Evolutionary conservation across 1,140 invertebrate genomes (phyloP), one percentile per base, ranked within the genome.

Genomic region (Hypsibius dujardini): DNA sequence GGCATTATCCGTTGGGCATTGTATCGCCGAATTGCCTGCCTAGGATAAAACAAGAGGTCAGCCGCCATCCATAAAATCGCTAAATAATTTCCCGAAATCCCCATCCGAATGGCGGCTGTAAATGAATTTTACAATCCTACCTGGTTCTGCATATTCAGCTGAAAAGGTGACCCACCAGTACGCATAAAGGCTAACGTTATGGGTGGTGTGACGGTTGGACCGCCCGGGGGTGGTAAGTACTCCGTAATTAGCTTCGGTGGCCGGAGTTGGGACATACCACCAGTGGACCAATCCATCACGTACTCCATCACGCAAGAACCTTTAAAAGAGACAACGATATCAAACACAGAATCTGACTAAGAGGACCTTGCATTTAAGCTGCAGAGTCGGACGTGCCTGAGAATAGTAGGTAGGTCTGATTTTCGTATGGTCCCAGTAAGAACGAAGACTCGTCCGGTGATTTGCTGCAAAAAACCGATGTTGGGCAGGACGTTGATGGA

Each of bases 271-370:
- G n/a, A 56, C 50, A 7, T 56, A n/a, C n/a, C n/a, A 7, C n/a
- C 50, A n/a, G 50, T 56, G 50, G 50, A 7, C 7, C n/a, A 56
- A n/a, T 56, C 50, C 50, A 56, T 56, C 50, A 56, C 50, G 50
- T 56, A 56, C n/a, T 56, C 50, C 50, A n/a, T n/a, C 50, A 56
- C 50, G n/a, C 50, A 56, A 56, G 50, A 56, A 56, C 50, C 50
- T 56, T 7, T 56, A 56, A n/a, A 7, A 7, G n/a, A 56, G n/a
- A 56, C 7, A 7, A 56, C 7, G 7, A 56, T 7, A 56, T 7
- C 7, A 56, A n/a, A 56, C 50, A n/a, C 50, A 56, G 7, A 56
- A n/a, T 56, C 7, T 7, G 7, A 56, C 7, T n/a, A n/a, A 56
- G n/a, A 56, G n/a, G 7, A n/a, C n/a, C 7, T n/a, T 7, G 7